Evolutionary conservation across 2,797 vertebrate genomes (phyloP), one percentile per base, ranked within the genome.

Genomic region (Esox masquinongy): DNA sequence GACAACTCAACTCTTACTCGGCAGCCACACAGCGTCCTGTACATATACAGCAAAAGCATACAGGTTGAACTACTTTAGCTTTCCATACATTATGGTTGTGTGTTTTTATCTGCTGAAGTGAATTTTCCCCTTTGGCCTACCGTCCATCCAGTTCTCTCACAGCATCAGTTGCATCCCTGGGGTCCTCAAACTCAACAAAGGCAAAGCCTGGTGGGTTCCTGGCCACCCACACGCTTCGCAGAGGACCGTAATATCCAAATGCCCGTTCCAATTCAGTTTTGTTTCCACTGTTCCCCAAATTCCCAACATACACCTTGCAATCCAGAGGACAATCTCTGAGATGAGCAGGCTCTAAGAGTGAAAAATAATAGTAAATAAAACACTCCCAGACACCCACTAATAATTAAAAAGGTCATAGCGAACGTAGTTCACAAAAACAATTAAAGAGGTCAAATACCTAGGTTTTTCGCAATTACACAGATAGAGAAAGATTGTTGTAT

Each of bases 251-350:
- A 85, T 98, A 99, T 68, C 97, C 97, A 91, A 99, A 99, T 0
- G 97, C 93, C 76, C 96, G 91, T 83, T 99, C 98, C 85, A 99
- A 75, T 79, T 99, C 97, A 0, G 97, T 97, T 90, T 99, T 99
- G 90, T 99, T 99, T 82, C 98, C 98, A 93, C 96, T 98, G 87
- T 97, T 99, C 69, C 98, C 97, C 82, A 99, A 94, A 92, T 99
- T 99, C 61, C 98, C 97, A 80, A 99, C 98, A 11, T 99, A 99
- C 75, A 99, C 97, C 90, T 99, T 98, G 92, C 97, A 99, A 88
- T 99, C 98, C 80, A 99, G 93, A 5, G 97, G 97, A 92, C 97
- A 99, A 85, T 98, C 97, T 85, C 96, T 95, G 76, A 88, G 84
- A 79, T 91, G 88, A 80, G 90, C 79, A 16, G 93, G 89, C 77